Base-by-base conservation (phyloP, 2,888 invertebrate species). In the Pseudeuparius sepicola region DNA sequence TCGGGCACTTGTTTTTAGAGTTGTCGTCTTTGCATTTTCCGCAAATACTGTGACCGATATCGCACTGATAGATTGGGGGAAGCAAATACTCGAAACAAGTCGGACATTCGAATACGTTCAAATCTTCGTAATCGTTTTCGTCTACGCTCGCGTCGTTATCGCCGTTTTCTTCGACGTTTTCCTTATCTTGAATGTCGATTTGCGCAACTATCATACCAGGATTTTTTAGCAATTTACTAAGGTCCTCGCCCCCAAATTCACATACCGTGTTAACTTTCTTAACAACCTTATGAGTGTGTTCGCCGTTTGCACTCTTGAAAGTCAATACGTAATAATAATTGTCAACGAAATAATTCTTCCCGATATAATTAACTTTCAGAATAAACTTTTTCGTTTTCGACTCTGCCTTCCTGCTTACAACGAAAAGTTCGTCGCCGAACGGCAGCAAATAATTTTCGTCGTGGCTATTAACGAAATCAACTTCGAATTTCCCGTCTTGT, bases 41-140 rank as follows among this genome's bases (percentile, higher is more conserved):
- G 41, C 61, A 61, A 20, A 60, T 50, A 37, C 56, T 56, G 40
- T 60, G 60, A 9, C 42, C 42, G 12, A 11, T 20, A 28, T 30
- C 36, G 42, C 61, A 61, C 42, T 58, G 56, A 24, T 42, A 50
- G 35, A 61, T 61, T 1, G 60, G 59, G 2, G 59, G 54, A 3
- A 54, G 41, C 53, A 60, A 56, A 30, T 56, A 54, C 13, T 55
- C 52, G 24, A 56, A 46, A 40, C 60, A 60, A 5, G 59, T 51
- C 2, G 56, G 55, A 42, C 60, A 60, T 44, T 59, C 59, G 3
- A 60, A 28, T 14, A 42, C 42, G 15, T 15, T 5, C 10, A 42
- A 20, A 10, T 32, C 29, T 4, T 35, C 29, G 15, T 15, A 31
- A 18, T 38, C 34, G 14, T 20, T n/a, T 6, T 20, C 20, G n/a